Base-by-base conservation (phyloP, 2,797 vertebrate species). In the Champsocephalus esox region DNA sequence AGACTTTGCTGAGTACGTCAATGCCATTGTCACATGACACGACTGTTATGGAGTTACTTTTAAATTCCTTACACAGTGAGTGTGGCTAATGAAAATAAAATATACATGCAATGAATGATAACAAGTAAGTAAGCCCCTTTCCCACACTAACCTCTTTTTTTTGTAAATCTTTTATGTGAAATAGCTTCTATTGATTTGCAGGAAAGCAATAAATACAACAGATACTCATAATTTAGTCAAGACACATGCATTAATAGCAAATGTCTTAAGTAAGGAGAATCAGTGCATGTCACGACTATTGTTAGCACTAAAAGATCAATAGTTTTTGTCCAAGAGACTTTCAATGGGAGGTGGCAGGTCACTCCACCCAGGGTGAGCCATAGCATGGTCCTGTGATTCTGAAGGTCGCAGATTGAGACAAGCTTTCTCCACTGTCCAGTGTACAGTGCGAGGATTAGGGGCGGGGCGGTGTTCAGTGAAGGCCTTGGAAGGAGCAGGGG, bases 251-350 rank as follows among this genome's bases (percentile, higher is more conserved):
- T 74, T 83, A 78, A 80, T 50, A 70, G 73, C 38, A 71, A 81
- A 77, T 75, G 68, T 77, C 19, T 81, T 70, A 59, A 69, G 63
- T 55, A 21, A 71, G 75, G 56, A 58, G 19, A 88, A 79, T 82
- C 76, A 71, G 80, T 88, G 79, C 83, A 85, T 62, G 70, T 77
- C 70, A 78, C 66, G 61, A 56, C 61, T 82, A 75, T 49, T 45
- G 59, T 72, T 73, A 70, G 59, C 48, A 65, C 70, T 81, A 74
- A 71, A 67, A 72, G 66, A 76, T 55, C 24, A 70, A 77, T 65
- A 54, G 75, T 76, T 80, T 72, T 49, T 75, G 75, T 85, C 76
- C 61, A 48, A 10, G 50, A 80, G 73, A 86, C 77, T 59, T 81
- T 80, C 24, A 77, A 13, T 38, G 21, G 71, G 76, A 66, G 60